Evolutionary conservation across 2,888 invertebrate species (phyloP), one percentile per base, ranked within the genome.

Genomic region (Hypsopygia costalis): DNA sequence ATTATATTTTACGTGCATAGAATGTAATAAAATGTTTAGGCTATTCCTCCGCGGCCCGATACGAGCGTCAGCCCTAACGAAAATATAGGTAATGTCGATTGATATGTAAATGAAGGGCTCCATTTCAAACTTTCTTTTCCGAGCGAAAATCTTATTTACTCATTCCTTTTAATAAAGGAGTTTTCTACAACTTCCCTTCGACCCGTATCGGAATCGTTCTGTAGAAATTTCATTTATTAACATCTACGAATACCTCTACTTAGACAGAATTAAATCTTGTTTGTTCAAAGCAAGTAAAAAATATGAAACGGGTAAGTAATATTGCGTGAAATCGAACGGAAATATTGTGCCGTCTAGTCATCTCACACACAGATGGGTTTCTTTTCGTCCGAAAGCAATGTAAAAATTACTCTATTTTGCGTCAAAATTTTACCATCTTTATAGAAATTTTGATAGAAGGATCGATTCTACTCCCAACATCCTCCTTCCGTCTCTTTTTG

Each of bases 1-100:
- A 88, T 87, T 88, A 88, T 87, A 85, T 87, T 86, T 85, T 88
- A 88, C 87, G 87, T 87, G 87, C 78, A 76, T 69, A 65, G 87
- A 87, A 87, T 87, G 81, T 81, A 81, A 83, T 85, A 85, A 85
- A 85, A 85, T 81, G 82, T 78, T 81, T 82, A 87, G 83, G 73
- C 67, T 75, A 72, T 65, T 67, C 62, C 67, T 57, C 52, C 5
- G 56, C 42, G 46, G 60, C 43, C 41, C 45, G 46, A 41, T 46
- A 36, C 46, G 43, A 48, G 49, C 43, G 52, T 44, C 54, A 49
- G 46, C 46, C 49, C 33, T 54, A 68, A 65, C 62, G 49, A 61
- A 69, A 71, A 61, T 73, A 73, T 73, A 75, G 75, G 72, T 75
- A 72, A 71, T 69, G 70, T 62, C 79, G 75, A 86, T 87, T 83